Base-by-base conservation (phyloP, 1,140 invertebrate genomes). In the Brachionus calyciflorus region DNA sequence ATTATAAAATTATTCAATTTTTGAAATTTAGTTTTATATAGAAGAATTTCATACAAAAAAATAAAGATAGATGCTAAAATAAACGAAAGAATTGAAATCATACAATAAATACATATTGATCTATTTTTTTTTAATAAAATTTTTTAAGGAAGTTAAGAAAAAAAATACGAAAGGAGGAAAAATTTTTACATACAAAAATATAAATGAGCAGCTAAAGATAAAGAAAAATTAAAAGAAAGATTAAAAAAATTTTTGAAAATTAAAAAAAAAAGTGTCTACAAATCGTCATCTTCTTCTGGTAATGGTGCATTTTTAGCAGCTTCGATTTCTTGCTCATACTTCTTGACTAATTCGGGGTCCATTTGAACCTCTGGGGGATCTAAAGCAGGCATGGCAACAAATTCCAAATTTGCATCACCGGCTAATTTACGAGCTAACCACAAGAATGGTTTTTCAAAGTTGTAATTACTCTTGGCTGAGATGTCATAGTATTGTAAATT, bases 401-500 rank as follows among this genome's bases (percentile, higher is more conserved):
- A 99, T 84, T 99, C 96, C 49, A 99, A 86, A 85, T 99, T 98
- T 7, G 95, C 92, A 88, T 99, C 97, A 79, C 96, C 96, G 82
- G 98, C 95, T 37, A 65, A 87, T 85, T 99, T 99, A 49, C 95
- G 89, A 10, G 95, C 96, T 81, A 99, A 86, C 95, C 95, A 99
- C 63, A 99, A 87, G 90, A 99, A 99, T 46, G 97, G 97, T 86
- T 99, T 99, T 83, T 99, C 97, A 83, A 99, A 99, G 87, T 99
- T 99, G 89, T 99, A 99, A 86, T 99, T 99, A 82, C 93, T 96
- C 85, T 99, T 99, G 12, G 97, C 97, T 84, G 94, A 98, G 84
- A 99, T 98, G 83, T 99, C 96, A 82, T 99, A 99, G 89, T 99
- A 99, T 90, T 97, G 96, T 76, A 99, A 87, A 85, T 99, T 99